Percentiles rank a stretch among this genome's conserved stretches.
phyloP scores from a whole-genome alignment of 2,113 vertebrate species.

The Notarius lentiginosus region DNA sequence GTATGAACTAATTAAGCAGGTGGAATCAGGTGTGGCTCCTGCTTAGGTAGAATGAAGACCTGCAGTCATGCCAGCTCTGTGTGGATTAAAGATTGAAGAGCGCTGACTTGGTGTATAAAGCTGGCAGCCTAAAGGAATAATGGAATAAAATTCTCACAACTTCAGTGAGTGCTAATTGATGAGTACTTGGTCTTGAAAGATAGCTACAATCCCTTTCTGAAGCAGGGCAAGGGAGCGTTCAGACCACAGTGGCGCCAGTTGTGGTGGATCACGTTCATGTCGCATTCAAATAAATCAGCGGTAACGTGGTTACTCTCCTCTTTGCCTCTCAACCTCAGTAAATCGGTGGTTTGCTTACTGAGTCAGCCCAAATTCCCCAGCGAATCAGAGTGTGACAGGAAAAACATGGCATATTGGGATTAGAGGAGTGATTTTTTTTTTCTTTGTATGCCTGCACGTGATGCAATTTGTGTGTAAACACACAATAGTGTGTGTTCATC shows the following conservation, averaged over 20 bases:
- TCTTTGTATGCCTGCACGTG: background rate
- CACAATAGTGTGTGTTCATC: conserved; percentile 35
- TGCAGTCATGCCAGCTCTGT: background rate
- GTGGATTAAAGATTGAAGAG: background rate
- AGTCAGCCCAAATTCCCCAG: conserved; percentile 48
- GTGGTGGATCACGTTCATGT: conserved; percentile 56
- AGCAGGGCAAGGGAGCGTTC: conserved; percentile 2
- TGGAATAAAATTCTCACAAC: background rate
- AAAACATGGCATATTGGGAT: conserved; percentile 44
- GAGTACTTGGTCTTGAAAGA: background rate
- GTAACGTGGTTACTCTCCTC: conserved; percentile 49
- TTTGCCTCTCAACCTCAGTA: conserved; percentile 48
- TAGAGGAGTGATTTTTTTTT: conserved; percentile 25
- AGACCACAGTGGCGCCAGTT: conserved; percentile 53
- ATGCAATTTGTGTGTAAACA: conserved; percentile 41
- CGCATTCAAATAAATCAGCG: conserved; percentile 56
- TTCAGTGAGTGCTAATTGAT: background rate
- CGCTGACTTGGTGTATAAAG: background rate
- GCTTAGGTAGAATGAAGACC: background rate
- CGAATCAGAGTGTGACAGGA: conserved; percentile 35
- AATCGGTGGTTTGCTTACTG: conserved; percentile 51
- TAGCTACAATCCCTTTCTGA: background rate
- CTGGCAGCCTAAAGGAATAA: background rate
- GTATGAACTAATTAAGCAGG: background rate
- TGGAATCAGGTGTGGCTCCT: background rate